A percentile compares a stretch with the other conserved stretches of the same genome.
Conservation (phyloP, 1,140 invertebrate genomes). For the Atopsyche davidsoni region DNA sequence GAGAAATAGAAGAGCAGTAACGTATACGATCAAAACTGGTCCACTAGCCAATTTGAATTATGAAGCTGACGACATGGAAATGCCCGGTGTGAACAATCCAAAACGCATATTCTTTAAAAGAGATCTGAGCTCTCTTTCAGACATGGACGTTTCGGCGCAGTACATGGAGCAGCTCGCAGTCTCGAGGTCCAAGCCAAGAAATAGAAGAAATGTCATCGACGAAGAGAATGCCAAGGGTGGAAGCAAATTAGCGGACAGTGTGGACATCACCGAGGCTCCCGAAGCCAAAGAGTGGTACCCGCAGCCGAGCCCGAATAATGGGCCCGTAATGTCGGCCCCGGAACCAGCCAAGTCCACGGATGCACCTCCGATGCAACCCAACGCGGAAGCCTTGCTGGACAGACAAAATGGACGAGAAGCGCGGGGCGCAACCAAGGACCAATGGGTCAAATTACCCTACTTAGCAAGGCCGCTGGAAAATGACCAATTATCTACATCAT, state of each 20-base stretch:
- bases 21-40: conserved; percentile 7
- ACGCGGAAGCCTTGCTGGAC: conserved; percentile 42
- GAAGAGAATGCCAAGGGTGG: conserved; percentile 40
- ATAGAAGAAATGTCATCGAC: conserved; percentile 39
- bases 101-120: conserved; percentile 11
- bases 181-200: conserved; percentile 12
- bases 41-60: conserved; percentile 1
- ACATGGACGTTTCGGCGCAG: conserved; percentile 18
- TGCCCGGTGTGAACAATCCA: not conserved
- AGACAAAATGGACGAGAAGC: conserved; percentile 44
- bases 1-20: conserved; percentile 15
- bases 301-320: conserved; percentile 34
- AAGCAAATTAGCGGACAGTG: conserved; percentile 34
- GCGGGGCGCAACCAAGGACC: conserved; percentile 38
- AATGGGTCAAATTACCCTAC: conserved; percentile 46
- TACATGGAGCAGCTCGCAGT: conserved; percentile 20
- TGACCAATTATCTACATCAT: conserved; percentile 38
- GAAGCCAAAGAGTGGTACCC: conserved; percentile 39
- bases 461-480: conserved; percentile 35
- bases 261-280: conserved; percentile 29
- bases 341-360: conserved; percentile 39
- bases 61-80: not conserved
- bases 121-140: conserved; percentile 3
- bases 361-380: conserved; percentile 31
- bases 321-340: conserved; percentile 34